Percentiles rank a stretch among this genome's conserved stretches.
Evolutionary conservation across 2,113 vertebrate genomes (phyloP).

Genomic region (Anolis sagrei): DNA sequence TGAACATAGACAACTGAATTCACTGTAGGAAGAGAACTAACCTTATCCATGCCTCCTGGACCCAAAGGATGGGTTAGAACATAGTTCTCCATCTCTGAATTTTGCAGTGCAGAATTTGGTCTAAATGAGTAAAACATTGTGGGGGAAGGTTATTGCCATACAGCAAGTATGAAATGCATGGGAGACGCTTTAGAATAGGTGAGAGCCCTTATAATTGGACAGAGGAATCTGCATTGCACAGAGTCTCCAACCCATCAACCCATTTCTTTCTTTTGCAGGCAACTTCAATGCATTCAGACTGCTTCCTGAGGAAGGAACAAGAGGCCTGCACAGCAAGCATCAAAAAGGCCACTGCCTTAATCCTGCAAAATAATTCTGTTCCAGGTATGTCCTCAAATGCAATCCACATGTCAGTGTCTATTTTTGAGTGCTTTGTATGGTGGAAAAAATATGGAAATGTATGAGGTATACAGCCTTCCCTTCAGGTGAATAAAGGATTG

Average conservation of each 20-base stretch:
- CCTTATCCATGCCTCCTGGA: too few species aligned
- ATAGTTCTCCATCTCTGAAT: too few species aligned
- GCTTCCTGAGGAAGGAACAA: slow-evolving; percentile 82
- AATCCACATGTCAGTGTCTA: neutral
- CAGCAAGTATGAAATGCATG: neutral
- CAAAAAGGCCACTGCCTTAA: slow-evolving; percentile 65
- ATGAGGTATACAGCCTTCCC: too few species aligned
- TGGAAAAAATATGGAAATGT: too few species aligned
- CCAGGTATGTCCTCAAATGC: slow-evolving; percentile 64
- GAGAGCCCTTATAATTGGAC: neutral
- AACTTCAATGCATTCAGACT: slow-evolving; percentile 76
- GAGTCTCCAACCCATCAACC: neutral
- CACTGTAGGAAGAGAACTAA: too few species aligned
- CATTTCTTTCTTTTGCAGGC: slow-evolving; percentile 46
- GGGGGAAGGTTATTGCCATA: neutral
- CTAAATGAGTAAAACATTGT: too few species aligned
- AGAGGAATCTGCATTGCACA: neutral
- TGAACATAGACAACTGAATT: too few species aligned
- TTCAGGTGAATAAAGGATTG: too few species aligned
- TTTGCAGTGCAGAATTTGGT: too few species aligned
- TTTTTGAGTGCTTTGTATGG: too few species aligned
- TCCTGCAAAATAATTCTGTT: slow-evolving; percentile 74
- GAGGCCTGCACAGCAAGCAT: slow-evolving; percentile 80
- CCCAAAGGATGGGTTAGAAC: too few species aligned
- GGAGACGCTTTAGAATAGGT: neutral